Base-by-base conservation (phyloP, 2,113 vertebrate species). In the Aegotheles bennettii region DNA sequence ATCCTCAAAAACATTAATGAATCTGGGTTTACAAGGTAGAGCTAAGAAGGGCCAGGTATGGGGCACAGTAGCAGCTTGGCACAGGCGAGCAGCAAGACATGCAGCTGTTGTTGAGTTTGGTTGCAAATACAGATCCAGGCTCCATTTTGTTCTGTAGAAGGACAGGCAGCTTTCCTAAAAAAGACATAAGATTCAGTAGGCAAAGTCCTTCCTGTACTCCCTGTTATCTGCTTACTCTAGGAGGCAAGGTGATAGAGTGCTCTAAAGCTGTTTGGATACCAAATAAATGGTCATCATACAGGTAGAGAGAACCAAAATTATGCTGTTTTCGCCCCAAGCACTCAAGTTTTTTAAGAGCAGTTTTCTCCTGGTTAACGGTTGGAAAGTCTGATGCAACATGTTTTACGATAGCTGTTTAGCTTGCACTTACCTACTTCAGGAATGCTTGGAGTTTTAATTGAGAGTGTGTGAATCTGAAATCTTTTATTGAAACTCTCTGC, bases 371-470 rank as follows among this genome's bases (percentile, higher is more conserved):
- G 47, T n/a, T 76, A 67, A n/a, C 68, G 1, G 0, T 3, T 14
- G 50, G 5, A 10, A 82, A 56, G 9, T 10, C 48, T 24, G 13
- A 23, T 12, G 0, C 9, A 7, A 11, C 35, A 1, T 3, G 2
- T 26, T 40, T 45, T 61, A 10, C 9, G 36, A 23, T 13, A 73
- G 63, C 38, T 38, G 16, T 42, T 43, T n/a, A 14, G 23, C 2
- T 5, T 26, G 31, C 16, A 9, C 38, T 69, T 65, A 36, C 53
- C 45, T 50, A 1, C 28, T 42, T 28, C 5, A 5, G 17, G 38
- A 28, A 3, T 17, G n/a, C 40, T 48, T 29, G 16, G 56, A 36
- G 38, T 33, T 91, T 75, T 47, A 17, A 36, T 56, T 84, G 8
- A 2, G 26, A 13, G 17, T 2, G 4, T 2, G 0, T 9, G 10